Percentiles rank a stretch among this genome's conserved stretches.
Evolutionary conservation across 1,140 invertebrate species (phyloP).

Genomic region (Brachionus koreanus): DNA sequence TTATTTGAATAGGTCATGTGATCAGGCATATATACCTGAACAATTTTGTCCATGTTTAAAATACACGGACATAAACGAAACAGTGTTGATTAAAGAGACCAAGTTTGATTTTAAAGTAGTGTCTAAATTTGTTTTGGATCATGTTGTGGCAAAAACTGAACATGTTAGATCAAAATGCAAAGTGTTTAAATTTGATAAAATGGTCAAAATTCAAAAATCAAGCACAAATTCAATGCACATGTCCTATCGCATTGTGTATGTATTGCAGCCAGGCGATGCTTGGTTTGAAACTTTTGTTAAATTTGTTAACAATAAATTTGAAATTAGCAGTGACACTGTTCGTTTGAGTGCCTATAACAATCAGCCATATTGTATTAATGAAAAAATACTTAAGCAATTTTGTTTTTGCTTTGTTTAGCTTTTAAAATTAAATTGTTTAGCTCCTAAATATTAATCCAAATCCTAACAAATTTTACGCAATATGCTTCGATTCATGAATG

Average conservation of each 20-base stretch:
- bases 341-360: constrained; percentile 11
- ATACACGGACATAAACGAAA: neutral
- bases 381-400: neutral
- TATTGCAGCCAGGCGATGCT: constrained; percentile 11
- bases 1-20: neutral
- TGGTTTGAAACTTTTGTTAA: neutral
- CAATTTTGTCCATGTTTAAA: neutral
- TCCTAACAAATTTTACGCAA: too few species aligned
- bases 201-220: neutral
- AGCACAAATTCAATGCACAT: neutral
- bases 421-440: too few species aligned
- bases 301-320: neutral
- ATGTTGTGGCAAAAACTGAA: neutral
- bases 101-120: neutral
- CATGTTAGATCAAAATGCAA: neutral
- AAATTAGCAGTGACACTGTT: neutral
- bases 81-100: neutral
- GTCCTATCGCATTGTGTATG: neutral
- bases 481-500: too few species aligned
- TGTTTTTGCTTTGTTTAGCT: neutral
- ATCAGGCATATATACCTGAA: neutral
- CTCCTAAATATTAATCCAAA: too few species aligned
- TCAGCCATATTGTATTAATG: neutral
- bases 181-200: neutral
- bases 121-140: neutral